Conservation (phyloP, 2,888 invertebrate genomes). For the Heliconius charithonia region DNA sequence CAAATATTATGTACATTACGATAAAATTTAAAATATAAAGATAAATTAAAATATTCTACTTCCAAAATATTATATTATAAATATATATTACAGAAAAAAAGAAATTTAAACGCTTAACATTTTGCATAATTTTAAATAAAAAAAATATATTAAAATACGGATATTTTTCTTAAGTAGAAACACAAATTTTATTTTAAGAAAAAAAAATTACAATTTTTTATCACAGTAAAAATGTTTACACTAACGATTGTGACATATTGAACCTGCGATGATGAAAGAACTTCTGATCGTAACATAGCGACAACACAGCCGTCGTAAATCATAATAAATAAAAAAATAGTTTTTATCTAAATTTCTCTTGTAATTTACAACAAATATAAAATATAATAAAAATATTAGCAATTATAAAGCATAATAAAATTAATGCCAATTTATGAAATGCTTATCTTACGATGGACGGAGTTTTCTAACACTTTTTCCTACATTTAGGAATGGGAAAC, state of each 20-base stretch:
- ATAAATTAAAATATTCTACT: too few species aligned
- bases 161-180: not conserved
- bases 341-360: not conserved
- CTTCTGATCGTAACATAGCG: conserved; percentile 4
- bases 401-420: not conserved
- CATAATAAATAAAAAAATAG: not conserved
- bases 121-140: too few species aligned
- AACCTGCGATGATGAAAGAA: conserved; percentile 20
- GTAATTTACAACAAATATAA: not conserved
- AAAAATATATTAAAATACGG: too few species aligned
- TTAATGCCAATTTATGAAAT: not conserved
- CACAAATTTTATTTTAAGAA: not conserved
- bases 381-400: not conserved
- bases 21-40: too few species aligned
- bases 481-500: too few species aligned
- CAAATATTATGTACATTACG: too few species aligned
- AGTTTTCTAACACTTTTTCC: too few species aligned
- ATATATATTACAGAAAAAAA: too few species aligned
- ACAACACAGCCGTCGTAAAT: not conserved
- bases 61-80: too few species aligned
- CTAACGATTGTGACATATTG: conserved; percentile 21
- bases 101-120: too few species aligned
- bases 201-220: not conserved
- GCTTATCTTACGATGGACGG: not conserved
- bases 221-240: conserved; percentile 7